Conservation (phyloP, 1,140 invertebrate genomes). For the Plectus sambesii region DNA sequence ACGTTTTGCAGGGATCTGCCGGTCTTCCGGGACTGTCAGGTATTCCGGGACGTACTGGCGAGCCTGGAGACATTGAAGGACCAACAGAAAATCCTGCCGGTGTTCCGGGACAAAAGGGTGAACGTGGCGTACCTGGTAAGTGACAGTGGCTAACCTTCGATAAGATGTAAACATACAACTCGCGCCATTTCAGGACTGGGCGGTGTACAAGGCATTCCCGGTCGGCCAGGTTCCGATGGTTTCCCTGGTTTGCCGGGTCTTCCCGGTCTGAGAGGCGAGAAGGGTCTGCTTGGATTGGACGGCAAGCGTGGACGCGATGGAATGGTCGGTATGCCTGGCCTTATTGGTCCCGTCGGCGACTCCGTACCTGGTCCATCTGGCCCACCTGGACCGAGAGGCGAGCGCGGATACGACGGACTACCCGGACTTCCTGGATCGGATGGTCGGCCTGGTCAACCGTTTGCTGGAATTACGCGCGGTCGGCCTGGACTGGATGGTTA, state of each 20-base stretch:
- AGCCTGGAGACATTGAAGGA: slow-evolving; percentile 41
- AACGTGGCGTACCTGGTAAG: slow-evolving; percentile 17
- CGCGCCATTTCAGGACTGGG: slow-evolving; percentile 13
- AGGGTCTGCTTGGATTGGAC: slow-evolving; percentile 24
- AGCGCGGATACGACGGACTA: slow-evolving; percentile 21
- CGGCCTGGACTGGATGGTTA: slow-evolving; percentile 2
- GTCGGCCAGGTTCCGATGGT: slow-evolving; percentile 17
- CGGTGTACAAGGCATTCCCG: slow-evolving; percentile 17
- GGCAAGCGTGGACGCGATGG: slow-evolving; percentile 28
- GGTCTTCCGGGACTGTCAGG: slow-evolving; percentile 40
- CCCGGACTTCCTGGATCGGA: slow-evolving; percentile 23
- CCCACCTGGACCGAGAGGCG: slow-evolving; percentile 27
- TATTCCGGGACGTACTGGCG: slow-evolving; percentile 37
- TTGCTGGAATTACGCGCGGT: too few relatives aligned
- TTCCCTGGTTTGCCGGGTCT: slow-evolving; percentile 23
- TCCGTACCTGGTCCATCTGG: slow-evolving; percentile 21
- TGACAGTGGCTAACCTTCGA: too few relatives aligned
- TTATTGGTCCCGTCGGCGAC: slow-evolving; percentile 18
- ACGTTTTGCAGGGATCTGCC: slow-evolving; percentile 24
- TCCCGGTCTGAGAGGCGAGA: slow-evolving; percentile 15
- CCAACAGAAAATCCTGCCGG: slow-evolving; percentile 42
- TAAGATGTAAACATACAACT: too few relatives aligned
- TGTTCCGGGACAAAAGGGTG: slow-evolving; percentile 22
- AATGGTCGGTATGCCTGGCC: slow-evolving; percentile 4
- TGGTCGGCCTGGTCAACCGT: slow-evolving; percentile 16